Base-by-base conservation (phyloP, 2,797 vertebrate species). In the Balearica regulorum region DNA sequence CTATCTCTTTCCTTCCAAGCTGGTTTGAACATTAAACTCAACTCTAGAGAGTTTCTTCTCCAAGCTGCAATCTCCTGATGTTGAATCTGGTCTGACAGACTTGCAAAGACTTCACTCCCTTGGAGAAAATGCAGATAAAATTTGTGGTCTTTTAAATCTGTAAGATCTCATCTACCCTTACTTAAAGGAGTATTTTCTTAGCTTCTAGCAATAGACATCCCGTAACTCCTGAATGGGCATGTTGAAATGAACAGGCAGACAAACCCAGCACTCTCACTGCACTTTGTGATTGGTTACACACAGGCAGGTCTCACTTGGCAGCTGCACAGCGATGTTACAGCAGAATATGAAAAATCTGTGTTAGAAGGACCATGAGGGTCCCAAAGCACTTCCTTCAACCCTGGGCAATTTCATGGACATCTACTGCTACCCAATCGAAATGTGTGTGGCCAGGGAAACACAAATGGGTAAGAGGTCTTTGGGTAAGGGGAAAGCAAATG, bases 171-270 rank as follows among this genome's bases (percentile, higher is more conserved):
- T 26, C 62, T 39, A 49, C 21, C 26, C 11, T 48, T 55, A 51
- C 25, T 68, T 17, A 44, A 83, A 66, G 14, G 14, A 57, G 1
- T 22, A 39, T n/a, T 79, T 61, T 25, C 26, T 51, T 39, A 25
- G 16, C 39, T 81, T 69, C 24, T 44, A 88, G 24, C 17, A 77
- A 66, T 0, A 84, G 39, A 55, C 28, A 65, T 2, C 53, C 29
- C 14, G 43, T 24, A 53, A 16, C 12, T 3, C 33, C 21, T 60
- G 1, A 0, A 29, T 2, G 17, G 14, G 13, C 25, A 21, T 13
- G 14, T 0, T 70, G 33, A 65, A 8, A 18, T 1, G 20, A 57
- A 46, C 62, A 87, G 14, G 16, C 22, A 68, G 70, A 57, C 8
- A 72, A 68, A 43, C 3, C 29, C 44, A 92, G 24, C 26, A 54